A percentile compares a stretch with the other conserved stretches of the same genome.
These are phyloP conservation scores for Indri indri DNA, from an alignment of 2,113 vertebrate species.

Conservation along the genomic window DNA sequence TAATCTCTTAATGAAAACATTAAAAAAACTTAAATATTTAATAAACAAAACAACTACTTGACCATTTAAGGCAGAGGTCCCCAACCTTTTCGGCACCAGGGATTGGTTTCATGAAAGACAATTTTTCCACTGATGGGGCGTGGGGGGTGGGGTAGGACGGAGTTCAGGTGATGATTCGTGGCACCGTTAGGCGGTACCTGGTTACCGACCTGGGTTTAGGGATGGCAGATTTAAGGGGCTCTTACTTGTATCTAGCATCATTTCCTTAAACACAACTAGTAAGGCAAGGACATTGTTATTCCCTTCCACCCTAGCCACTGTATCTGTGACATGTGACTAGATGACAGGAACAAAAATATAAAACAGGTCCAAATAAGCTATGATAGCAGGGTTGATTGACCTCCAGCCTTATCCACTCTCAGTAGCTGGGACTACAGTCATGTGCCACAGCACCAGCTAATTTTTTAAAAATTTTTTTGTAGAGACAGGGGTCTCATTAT, in stretches of 20 bases:
- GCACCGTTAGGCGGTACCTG: too few relatives aligned
- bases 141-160: too few relatives aligned
- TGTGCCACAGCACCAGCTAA: too few relatives aligned
- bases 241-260: not conserved
- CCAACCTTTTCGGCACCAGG: too few relatives aligned
- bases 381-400: not conserved
- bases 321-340: not conserved
- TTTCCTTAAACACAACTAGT: not conserved
- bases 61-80: not conserved
- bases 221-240: not conserved
- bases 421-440: too few relatives aligned
- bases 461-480: too few relatives aligned
- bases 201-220: too few relatives aligned
- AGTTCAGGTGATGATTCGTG: too few relatives aligned
- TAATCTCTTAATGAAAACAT: conserved; percentile 40
- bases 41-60: not conserved
- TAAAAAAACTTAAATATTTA: conserved; percentile 56
- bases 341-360: not conserved
- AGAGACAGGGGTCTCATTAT: too few relatives aligned
- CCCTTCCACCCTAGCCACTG: not conserved
- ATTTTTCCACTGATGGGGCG: too few relatives aligned
- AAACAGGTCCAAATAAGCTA: not conserved
- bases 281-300: not conserved
- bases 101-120: too few relatives aligned
- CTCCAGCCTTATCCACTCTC: too few relatives aligned